Base-by-base conservation (phyloP, 2,113 vertebrate genomes). In the Dasyurus viverrinus region DNA sequence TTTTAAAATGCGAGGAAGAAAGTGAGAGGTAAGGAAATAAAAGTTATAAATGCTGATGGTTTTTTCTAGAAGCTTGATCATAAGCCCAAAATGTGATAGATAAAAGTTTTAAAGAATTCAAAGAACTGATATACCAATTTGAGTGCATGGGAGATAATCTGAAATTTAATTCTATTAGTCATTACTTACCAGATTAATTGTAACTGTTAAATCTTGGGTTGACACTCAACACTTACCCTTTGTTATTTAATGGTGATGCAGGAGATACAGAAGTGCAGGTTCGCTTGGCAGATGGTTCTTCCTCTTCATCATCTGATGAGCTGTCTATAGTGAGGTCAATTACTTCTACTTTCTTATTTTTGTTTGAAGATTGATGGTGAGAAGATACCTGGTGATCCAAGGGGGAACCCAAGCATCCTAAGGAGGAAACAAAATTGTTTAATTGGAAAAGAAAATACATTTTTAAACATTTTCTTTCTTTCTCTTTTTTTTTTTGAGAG, bases 281-380 rank as follows among this genome's bases (percentile, higher is more conserved):
- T 97, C 99, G 99, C 98, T 99, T 99, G 53, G 99, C 98, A 3
- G 99, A 99, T 0, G 99, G 99, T 50, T 99, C 99, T 27, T 99
- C 99, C 23, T 98, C 98, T 0, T 99, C 99, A 0, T 99, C 99
- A 9, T 99, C 99, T 0, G 99, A 99, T 2, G 99, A 99, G 98
- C 99, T 99, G 98, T 99, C 99, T 60, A 99, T 98, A 36, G 99
- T 99, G 97, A 99, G 97, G 97, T 99, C 99, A 89, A 99, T 99
- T 97, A 99, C 99, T 95, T 99, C 99, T 53, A 99, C 99, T 54
- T 99, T 99, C 98, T 99, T 99, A 89, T 99, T 98, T 95, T 98
- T 99, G 55, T 98, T 99, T 36, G 99, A 99, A 91, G 98, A 98
- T 54, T 98, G 99, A 94, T 99, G 98, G 84, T 98, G 98, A 89